Conservation (phyloP, 2,797 vertebrate species). For the Poliocrania exsul region DNA sequence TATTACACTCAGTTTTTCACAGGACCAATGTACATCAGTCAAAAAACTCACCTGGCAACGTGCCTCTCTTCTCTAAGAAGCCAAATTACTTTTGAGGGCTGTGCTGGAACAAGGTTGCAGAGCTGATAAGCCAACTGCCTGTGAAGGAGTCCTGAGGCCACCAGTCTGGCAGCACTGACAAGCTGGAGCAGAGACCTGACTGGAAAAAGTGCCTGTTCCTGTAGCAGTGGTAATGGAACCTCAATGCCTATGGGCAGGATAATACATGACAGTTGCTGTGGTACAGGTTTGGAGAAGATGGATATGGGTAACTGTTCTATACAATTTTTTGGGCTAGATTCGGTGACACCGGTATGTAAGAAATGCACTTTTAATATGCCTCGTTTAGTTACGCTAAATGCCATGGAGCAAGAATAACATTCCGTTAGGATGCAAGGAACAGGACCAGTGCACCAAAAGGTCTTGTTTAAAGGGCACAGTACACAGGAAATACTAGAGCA, state of each 20-base stretch:
- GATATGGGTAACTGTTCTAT: not conserved
- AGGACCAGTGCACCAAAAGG: not conserved
- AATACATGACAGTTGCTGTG: accelerated
- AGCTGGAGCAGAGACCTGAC: not conserved
- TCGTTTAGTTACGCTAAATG: not conserved
- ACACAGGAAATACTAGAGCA: not conserved
- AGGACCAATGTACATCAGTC: not conserved
- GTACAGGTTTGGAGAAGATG: not conserved
- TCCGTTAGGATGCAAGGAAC: not conserved
- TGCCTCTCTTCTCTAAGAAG: not conserved
- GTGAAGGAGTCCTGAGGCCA: not conserved
- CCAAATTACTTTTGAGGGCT: not conserved
- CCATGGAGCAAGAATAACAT: not conserved
- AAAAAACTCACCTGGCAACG: not conserved
- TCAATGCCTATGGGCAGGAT: not conserved
- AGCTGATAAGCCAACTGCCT: not conserved
- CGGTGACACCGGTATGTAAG: not conserved
- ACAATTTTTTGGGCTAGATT: not conserved
- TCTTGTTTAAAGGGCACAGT: not conserved
- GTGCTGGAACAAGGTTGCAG: not conserved
- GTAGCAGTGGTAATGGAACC: not conserved
- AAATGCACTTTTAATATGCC: constrained; percentile 27
- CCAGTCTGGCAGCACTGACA: not conserved
- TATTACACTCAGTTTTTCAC: not conserved
- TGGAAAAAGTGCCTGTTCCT: not conserved